A percentile compares a stretch with the other conserved stretches of the same genome.
Evolutionary conservation across 2,797 vertebrate genomes (phyloP).

Genomic region (Octomys mimax): DNA sequence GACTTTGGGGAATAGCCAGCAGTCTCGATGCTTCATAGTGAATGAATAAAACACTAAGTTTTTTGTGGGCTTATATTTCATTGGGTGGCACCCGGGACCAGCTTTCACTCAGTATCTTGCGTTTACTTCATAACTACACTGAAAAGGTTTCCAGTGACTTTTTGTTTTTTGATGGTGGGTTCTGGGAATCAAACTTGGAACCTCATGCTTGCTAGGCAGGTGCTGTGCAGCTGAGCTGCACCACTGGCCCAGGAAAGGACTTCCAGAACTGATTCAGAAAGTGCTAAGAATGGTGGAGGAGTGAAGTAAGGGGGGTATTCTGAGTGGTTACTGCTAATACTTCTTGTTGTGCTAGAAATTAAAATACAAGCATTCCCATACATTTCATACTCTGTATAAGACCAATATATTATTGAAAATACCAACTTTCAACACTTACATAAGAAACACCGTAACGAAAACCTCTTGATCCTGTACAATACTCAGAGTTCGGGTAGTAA

Average conservation of each 20-base stretch:
- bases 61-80: background rate
- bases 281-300: background rate
- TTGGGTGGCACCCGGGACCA: background rate
- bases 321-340: background rate
- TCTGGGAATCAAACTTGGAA: no score
- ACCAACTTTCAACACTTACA: conserved; percentile 4
- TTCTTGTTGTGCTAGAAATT: background rate
- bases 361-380: background rate
- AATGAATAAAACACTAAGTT: background rate
- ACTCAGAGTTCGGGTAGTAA: background rate
- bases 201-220: no score
- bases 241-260: background rate
- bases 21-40: background rate
- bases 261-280: background rate
- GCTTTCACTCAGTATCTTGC: background rate
- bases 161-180: no score
- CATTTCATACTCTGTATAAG: background rate
- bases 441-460: background rate
- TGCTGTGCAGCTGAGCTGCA: no score
- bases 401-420: background rate
- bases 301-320: background rate
- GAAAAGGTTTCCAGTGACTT: background rate
- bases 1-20: background rate
- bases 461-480: background rate
- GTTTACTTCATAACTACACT: background rate